Evolutionary conservation across 2,797 vertebrate genomes (phyloP).

Genomic region (Hydrolagus colliei): DNA sequence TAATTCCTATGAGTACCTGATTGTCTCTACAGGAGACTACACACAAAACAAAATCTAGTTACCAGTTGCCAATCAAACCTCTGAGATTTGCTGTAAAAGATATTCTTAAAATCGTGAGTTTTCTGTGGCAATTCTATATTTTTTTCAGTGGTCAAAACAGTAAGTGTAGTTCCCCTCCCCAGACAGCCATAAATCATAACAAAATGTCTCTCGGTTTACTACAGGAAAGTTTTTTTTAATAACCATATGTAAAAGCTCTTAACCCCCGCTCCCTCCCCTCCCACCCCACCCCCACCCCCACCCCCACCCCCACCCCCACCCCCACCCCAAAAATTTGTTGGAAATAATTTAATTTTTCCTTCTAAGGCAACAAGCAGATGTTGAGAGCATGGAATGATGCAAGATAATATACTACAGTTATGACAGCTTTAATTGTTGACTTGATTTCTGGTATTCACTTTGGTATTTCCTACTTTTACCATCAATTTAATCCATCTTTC

Average conservation of each 20-base stretch:
- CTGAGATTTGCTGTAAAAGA: not conserved
- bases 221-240: not conserved
- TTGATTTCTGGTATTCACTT: not conserved
- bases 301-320: no score
- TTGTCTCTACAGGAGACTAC: no score
- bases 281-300: not conserved
- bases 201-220: not conserved
- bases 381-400: not conserved
- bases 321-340: not conserved
- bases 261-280: not conserved
- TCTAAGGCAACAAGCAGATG: not conserved
- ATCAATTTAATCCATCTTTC: not conserved
- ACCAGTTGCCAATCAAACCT: not conserved
- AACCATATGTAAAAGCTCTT: not conserved
- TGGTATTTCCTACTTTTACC: not conserved
- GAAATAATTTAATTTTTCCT: not conserved
- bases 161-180: not conserved
- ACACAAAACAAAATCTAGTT: not conserved
- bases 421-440: not conserved
- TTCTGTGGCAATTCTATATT: not conserved
- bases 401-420: not conserved
- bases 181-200: not conserved
- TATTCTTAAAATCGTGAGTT: not conserved
- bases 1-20: not conserved
- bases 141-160: not conserved